Evolutionary conservation across 92 coral and sea anemone genomes (phyloP), one percentile per base, ranked within the genome.

Genomic region (Hydrozoanthus gracilis): DNA sequence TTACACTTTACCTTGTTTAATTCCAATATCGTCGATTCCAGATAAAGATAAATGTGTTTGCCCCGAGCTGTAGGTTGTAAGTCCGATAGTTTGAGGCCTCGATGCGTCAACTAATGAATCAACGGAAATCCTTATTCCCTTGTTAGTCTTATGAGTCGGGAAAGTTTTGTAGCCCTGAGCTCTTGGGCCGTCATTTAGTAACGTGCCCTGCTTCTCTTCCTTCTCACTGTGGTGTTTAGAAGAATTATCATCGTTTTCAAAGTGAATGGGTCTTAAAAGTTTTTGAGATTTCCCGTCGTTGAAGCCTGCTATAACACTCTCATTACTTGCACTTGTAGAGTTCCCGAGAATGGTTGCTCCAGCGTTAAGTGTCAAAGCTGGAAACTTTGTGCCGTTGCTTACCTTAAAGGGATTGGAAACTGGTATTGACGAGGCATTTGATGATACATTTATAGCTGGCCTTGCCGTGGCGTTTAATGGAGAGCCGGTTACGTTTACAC

Each of bases 1-100:
- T 27, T 27, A 27, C 39, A 76, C 35, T 27, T 17, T 52, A 76
- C 80, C 80, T 76, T 76, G 80, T 27, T 76, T 52, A 64, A 18
- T 76, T 27, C 44, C 45, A 52, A 52, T 44, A 9, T 17, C 44
- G 61, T 76, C 48, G 4, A 55, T 15, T 49, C 65, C 80, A 0
- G 9, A 17, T 15, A 76, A 35, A 1, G 80, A 76, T n/a, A 76
- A 50, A 5, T 46, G 18, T n/a, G 80, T 76, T 7, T 46, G 6
- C 10, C 66, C 80, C 14, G 12, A 45, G 49, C 20, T 27, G 20
- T 17, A 49, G 15, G 80, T 76, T 55, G 80, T 76, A 5, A 76
- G 8, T 11, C 80, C 80, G 52, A 76, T 76, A 7, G 45, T 4
- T 10, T 76, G 80, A 10, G 80, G 80, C 3, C 46, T 52, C 27